These are phyloP conservation scores for Gadopsis bispinosus DNA, from an alignment of 2,797 vertebrate genomes.

Conservation along the genomic window DNA sequence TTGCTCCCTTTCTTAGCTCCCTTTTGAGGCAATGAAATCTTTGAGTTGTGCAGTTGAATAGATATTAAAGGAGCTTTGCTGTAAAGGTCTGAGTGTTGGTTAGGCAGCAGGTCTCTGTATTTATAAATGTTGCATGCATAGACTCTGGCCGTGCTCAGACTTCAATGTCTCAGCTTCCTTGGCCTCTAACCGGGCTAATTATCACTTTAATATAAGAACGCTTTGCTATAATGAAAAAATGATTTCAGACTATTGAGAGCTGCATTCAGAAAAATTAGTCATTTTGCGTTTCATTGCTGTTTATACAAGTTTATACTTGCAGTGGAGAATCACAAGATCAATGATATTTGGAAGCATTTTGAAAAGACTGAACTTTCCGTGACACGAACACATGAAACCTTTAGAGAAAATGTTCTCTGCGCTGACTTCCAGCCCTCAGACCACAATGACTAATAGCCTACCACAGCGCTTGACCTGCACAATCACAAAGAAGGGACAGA, in stretches of 20 bases:
- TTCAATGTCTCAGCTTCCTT: slow-evolving; percentile 45
- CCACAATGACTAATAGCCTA: slow-evolving; percentile 43
- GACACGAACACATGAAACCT: slow-evolving; percentile 37
- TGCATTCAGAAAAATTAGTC: not conserved
- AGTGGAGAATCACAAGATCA: slow-evolving; percentile 1
- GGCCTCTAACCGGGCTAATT: slow-evolving; percentile 56
- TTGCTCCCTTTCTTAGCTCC: slow-evolving; percentile 59
- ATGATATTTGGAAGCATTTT: slow-evolving; percentile 21
- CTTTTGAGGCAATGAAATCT: slow-evolving; percentile 71
- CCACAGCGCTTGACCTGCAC: slow-evolving; percentile 51
- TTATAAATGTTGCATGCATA: slow-evolving; percentile 67
- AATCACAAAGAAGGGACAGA: slow-evolving; percentile 34
- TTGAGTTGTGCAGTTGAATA: slow-evolving; percentile 59
- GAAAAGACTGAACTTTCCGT: slow-evolving; percentile 22
- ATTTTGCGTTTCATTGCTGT: slow-evolving; percentile 35
- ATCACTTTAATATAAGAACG: slow-evolving; percentile 40
- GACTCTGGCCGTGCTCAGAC: slow-evolving; percentile 37
- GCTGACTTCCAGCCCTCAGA: slow-evolving; percentile 38
- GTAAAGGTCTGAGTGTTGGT: slow-evolving; percentile 60
- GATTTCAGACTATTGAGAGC: slow-evolving; percentile 10
- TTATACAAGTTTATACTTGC: not conserved
- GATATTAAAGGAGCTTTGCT: slow-evolving; percentile 64
- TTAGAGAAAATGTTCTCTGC: slow-evolving; percentile 30
- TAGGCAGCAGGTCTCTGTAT: slow-evolving; percentile 57
- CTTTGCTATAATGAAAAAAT: slow-evolving; percentile 37